Evolutionary conservation across 2,888 invertebrate species (phyloP).

Genomic region (Catocala fraxini): DNA sequence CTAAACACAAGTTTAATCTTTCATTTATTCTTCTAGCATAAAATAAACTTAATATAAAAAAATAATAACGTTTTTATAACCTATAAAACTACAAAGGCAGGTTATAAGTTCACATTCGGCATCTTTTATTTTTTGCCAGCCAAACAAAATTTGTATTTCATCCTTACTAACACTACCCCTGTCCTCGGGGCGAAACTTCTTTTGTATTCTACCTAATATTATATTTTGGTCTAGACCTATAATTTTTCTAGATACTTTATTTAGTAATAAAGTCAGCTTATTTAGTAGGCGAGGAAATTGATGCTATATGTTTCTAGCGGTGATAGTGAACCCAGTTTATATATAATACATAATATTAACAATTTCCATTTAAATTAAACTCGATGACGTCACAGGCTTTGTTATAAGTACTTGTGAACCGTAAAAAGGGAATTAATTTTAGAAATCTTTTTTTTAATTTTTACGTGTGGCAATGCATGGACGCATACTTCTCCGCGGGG

Average conservation of each 20-base stretch:
- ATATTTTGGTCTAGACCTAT: constrained; percentile 33
- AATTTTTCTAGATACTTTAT: constrained; percentile 23
- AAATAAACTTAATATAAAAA: background rate
- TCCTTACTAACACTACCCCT: constrained; percentile 28
- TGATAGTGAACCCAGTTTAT: too few species aligned
- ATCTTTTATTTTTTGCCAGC: constrained; percentile 19
- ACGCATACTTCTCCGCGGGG: too few species aligned
- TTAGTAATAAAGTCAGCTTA: constrained; percentile 18
- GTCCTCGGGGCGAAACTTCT: constrained; percentile 26
- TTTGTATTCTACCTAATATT: constrained; percentile 22
- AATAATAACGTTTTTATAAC: constrained; percentile 1
- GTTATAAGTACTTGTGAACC: too few species aligned
- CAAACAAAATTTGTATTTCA: constrained; percentile 46
- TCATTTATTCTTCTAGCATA: too few species aligned
- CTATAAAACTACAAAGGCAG: constrained; percentile 1
- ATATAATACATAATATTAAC: background rate
- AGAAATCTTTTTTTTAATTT: too few species aligned
- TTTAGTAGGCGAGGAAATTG: constrained; percentile 4
- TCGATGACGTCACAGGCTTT: too few species aligned
- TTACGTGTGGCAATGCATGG: too few species aligned
- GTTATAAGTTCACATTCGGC: constrained; percentile 6
- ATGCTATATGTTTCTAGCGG: background rate
- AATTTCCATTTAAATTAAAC: background rate
- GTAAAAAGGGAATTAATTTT: too few species aligned
- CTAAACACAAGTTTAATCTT: too few species aligned